Percentiles rank a stretch among this genome's conserved stretches.
These are phyloP conservation scores for Crocuta crocuta DNA, from an alignment of 2,113 vertebrate genomes.

Conservation along the genomic window DNA sequence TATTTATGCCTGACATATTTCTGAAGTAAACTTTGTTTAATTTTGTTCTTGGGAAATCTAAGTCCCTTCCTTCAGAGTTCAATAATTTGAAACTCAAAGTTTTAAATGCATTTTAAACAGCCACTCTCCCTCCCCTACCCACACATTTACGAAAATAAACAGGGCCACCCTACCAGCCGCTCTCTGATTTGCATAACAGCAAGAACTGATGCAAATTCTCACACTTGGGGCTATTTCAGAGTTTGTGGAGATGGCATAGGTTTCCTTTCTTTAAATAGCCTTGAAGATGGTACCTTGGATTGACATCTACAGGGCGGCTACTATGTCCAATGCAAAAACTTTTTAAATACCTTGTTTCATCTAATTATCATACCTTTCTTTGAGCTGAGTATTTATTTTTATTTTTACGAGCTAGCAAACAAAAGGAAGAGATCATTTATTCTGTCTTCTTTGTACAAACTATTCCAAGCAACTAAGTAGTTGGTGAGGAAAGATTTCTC, in stretches of 20 bases:
- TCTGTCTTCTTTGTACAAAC: not conserved
- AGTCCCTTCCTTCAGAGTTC: conserved; percentile 58
- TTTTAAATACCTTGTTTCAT: not conserved
- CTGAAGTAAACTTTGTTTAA: conserved; percentile 55
- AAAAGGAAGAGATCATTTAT: not conserved
- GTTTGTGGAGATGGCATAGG: conserved; percentile 55
- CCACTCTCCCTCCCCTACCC: conserved; percentile 61
- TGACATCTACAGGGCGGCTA: not conserved
- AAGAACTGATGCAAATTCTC: conserved; percentile 52
- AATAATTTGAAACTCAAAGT: conserved; percentile 66
- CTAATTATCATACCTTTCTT: not conserved
- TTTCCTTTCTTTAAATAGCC: conserved; percentile 65
- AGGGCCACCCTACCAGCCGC: conserved; percentile 51
- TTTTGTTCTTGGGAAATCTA: conserved; percentile 65
- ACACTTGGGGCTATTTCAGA: conserved; percentile 62
- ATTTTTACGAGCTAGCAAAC: not conserved
- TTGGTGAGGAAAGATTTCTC: not conserved
- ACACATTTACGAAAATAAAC: conserved; percentile 77
- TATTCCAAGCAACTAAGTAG: not conserved
- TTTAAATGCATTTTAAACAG: conserved; percentile 72
- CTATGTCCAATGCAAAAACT: not conserved
- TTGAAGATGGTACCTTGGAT: not conserved
- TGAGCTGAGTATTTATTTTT: not conserved
- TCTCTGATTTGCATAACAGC: conserved; percentile 62
- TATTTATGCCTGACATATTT: conserved; percentile 38